Evolutionary conservation across 2,888 invertebrate species (phyloP), one percentile per base, ranked within the genome.

Genomic region (Hydropsyche betteni): DNA sequence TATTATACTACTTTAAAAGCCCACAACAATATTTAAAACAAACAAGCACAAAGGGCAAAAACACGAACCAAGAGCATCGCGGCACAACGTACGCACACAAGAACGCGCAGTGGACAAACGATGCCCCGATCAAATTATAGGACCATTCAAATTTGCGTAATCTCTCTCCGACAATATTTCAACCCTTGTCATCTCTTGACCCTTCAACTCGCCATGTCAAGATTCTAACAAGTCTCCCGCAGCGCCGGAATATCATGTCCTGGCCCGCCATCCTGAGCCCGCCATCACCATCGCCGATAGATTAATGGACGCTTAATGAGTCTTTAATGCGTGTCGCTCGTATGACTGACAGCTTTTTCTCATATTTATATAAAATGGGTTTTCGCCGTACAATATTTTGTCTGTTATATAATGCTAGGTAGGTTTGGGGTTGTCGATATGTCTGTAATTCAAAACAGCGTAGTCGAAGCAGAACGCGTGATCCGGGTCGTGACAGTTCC

Each of bases 401-500:
- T 58, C 16, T 55, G 5, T 55, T 55, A 6, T 55, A n/a, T 10
- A n/a, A 55, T 55, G 55, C 12, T 55, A 10, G 10, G 55, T 55
- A 2, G 55, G 55, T 55, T 55, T 55, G 12, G 16, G 12, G 44
- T 44, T 44, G 44, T 44, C 44, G 44, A 68, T 68, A 34, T 10
- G 44, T 33, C 44, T 36, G 68, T 44, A 7, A 55, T 55, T 55
- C 68, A 14, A 68, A 68, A 55, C 55, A 50, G 69, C 68, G 77
- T 77, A 75, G 74, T 77, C 74, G 70, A 51, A 50, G 74, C 50
- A 71, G 68, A 61, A 75, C 72, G 74, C 44, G 74, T 69, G 77
- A 77, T 75, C 75, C 34, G 75, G 77, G 77, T 77, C 52, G 24
- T 74, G 77, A 77, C 77, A 77, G 77, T 68, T 61, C 77, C 69